Evolutionary conservation across 2,797 vertebrate species (phyloP).

Genomic region (Eleutherodactylus coqui): DNA sequence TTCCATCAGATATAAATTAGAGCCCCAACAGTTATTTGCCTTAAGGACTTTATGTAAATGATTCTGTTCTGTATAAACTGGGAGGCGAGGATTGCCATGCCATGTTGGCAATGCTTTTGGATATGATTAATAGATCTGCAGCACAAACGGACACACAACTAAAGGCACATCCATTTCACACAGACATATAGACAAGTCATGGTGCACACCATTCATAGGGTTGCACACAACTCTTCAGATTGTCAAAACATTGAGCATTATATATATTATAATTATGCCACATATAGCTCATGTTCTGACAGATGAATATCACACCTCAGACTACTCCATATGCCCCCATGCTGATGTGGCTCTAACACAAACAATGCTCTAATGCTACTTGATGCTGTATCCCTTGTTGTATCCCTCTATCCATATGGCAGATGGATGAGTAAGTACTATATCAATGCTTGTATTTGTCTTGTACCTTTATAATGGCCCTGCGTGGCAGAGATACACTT

Average conservation of each 20-base stretch:
- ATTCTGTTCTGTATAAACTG: constrained; percentile 98
- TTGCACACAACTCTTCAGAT: not conserved
- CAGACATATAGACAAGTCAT: constrained; percentile 27
- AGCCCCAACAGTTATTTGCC: constrained; percentile 99
- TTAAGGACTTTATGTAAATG: constrained; percentile 99
- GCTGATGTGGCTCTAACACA: not conserved
- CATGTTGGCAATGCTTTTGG: constrained; percentile 83
- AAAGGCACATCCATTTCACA: constrained; percentile 79
- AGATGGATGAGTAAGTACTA: not conserved
- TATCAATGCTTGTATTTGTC: no score
- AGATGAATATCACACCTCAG: not conserved
- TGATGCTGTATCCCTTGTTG: not conserved
- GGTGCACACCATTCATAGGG: not conserved
- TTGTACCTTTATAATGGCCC: no score
- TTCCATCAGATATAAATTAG: constrained; percentile 99
- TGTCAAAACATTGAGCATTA: not conserved
- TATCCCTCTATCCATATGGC: no score
- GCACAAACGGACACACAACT: constrained; percentile 84
- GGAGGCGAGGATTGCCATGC: constrained; percentile 79
- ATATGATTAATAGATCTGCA: constrained; percentile 88
- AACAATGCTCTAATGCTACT: not conserved
- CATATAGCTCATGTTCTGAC: not conserved
- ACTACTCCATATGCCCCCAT: not conserved
- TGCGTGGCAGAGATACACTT: no score
- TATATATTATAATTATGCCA: not conserved